Base-by-base conservation (phyloP, 2,113 vertebrate genomes). In the Pao palembangensis region DNA sequence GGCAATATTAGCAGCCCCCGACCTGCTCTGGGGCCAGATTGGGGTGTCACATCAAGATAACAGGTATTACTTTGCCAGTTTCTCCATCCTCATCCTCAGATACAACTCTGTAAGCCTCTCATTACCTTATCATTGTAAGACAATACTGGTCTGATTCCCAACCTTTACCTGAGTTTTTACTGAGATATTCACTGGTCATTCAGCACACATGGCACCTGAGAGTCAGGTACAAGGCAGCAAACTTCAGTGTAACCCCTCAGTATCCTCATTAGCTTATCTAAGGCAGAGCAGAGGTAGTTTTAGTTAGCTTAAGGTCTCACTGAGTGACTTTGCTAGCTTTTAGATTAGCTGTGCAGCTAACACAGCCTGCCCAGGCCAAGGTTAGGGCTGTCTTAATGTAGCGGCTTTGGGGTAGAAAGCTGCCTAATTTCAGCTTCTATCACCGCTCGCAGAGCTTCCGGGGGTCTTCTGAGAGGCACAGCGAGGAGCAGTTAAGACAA, bases 371-470 rank as follows among this genome's bases (percentile, higher is more conserved):
- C 20, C 64, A 58, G 85, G 82, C 78, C 83, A 83, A 90, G 85
- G 83, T 85, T 82, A 87, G 68, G 83, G 74, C 78, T 70, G 71
- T 65, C 73, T 89, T 91, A 89, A 87, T 85, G 79, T 71, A 56
- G 72, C 58, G 46, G 80, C 79, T 88, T 86, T 86, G 67, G 71
- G 78, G 73, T 58, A 80, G 77, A 89, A 87, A 88, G 79, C 83
- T 49, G 75, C 85, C 87, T 90, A 88, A 91, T 86, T 89, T 89
- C 69, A 61, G 69, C 69, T 80, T 78, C 79, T 84, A 83, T 89
- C 85, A 64, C 80, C 55, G 59, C 71, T 55, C 71, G 85, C 79
- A 76, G 82, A 74, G 76, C 72, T 84, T 69, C 61, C 8, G 5
- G 53, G 48, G 76, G 75, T 58, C 76, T 71, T 64, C 23, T 0